Conservation (phyloP, 2,797 vertebrate genomes). For the Dromococcyx pavoninus region DNA sequence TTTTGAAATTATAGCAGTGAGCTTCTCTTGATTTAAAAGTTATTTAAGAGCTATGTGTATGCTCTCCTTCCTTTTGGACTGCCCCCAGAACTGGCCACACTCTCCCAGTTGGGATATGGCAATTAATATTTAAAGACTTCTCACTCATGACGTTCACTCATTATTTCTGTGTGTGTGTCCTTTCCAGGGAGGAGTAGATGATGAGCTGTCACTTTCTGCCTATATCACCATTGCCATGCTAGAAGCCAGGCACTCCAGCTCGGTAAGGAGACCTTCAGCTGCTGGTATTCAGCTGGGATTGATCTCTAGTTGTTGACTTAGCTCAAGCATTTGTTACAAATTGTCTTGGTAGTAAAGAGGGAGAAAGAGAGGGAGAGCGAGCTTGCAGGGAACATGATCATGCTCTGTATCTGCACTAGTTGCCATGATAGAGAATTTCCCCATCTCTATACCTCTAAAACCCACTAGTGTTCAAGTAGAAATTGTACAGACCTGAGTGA, state of each 20-base stretch:
- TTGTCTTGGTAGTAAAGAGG: not conserved
- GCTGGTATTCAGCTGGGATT: not conserved
- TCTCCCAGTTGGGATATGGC: not conserved
- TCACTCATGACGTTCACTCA: not conserved
- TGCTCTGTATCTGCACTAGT: not conserved
- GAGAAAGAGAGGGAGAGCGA: not conserved
- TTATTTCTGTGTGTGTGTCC: not conserved
- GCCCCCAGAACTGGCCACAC: not conserved
- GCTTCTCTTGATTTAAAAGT: not conserved
- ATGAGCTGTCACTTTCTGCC: slow-evolving; percentile 52
- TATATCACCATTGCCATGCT: slow-evolving; percentile 65
- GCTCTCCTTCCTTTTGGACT: not conserved
- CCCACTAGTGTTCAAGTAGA: not conserved
- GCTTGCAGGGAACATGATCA: not conserved
- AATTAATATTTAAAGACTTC: not conserved
- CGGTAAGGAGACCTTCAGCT: slow-evolving; percentile 37
- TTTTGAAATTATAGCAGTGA: not conserved
- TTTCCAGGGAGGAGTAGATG: slow-evolving; percentile 66
- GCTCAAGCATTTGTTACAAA: not conserved
- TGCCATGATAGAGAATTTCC: not conserved
- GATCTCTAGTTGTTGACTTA: not conserved
- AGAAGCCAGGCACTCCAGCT: slow-evolving; percentile 62
- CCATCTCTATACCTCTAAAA: not conserved
- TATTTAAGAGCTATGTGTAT: not conserved
- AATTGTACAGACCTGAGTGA: not conserved